These are phyloP conservation scores for Drosophila tani DNA, from an alignment of 1,140 invertebrate species.

Conservation along the genomic window DNA sequence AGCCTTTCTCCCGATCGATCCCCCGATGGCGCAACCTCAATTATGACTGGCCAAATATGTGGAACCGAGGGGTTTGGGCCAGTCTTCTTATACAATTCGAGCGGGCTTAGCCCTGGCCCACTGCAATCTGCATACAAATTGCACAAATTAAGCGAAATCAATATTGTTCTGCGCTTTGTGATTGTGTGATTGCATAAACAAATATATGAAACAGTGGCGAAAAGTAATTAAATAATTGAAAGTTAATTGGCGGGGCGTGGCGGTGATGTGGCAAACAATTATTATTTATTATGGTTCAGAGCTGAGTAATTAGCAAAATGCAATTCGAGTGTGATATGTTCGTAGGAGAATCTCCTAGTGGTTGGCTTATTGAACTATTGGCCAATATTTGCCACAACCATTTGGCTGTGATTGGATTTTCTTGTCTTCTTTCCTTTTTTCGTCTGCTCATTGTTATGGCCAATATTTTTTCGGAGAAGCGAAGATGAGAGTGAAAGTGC, in stretches of 20 bases:
- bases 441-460: slow-evolving; percentile 42
- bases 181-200: slow-evolving; percentile 42
- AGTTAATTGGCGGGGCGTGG: slow-evolving; percentile 17
- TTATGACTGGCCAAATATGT: slow-evolving; percentile 58
- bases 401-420: slow-evolving; percentile 11
- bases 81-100: slow-evolving; percentile 31
- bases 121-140: slow-evolving; percentile 72
- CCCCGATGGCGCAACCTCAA: slow-evolving; percentile 51
- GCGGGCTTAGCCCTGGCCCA: slow-evolving; percentile 42
- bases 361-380: slow-evolving; percentile 46
- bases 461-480: slow-evolving; percentile 39
- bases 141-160: slow-evolving; percentile 62
- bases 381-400: slow-evolving; percentile 39
- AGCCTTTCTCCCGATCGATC: slow-evolving; percentile 49
- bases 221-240: slow-evolving; percentile 45
- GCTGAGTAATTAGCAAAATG: slow-evolving; percentile 27
- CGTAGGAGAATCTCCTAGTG: slow-evolving; percentile 14
- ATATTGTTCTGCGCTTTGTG: slow-evolving; percentile 35
- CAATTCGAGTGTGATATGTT: slow-evolving; percentile 21
- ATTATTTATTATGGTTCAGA: slow-evolving; percentile 29
- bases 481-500: slow-evolving; percentile 42
- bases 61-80: background rate
- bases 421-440: slow-evolving; percentile 13
- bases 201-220: slow-evolving; percentile 20
- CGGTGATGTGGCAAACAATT: slow-evolving; percentile 19